Evolutionary conservation across 2,888 invertebrate species (phyloP).

Genomic region (Ramazzottius varieornatus): DNA sequence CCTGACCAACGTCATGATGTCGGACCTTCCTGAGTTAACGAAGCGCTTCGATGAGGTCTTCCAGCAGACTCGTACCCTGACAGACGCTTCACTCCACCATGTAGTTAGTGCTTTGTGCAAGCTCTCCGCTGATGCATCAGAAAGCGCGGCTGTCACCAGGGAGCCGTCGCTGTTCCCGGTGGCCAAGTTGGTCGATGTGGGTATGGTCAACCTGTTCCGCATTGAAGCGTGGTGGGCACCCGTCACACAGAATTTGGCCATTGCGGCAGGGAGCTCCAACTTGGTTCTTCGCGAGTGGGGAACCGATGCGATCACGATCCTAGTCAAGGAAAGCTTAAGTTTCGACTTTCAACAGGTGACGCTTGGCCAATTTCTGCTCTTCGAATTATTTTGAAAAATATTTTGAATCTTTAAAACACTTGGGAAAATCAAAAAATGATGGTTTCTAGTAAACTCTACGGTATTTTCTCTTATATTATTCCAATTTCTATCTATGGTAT

Average conservation of each 20-base stretch:
- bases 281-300: constrained; percentile 67
- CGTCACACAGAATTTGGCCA: constrained; percentile 73
- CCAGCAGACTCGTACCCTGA: constrained; percentile 32
- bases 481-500: neutral
- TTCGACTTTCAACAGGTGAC: constrained; percentile 6
- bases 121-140: constrained; percentile 85
- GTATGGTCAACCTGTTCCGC: constrained; percentile 66
- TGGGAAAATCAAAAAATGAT: neutral
- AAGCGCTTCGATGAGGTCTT: neutral
- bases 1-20: constrained; percentile 83
- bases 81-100: constrained; percentile 78
- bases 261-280: constrained; percentile 22
- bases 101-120: constrained; percentile 85
- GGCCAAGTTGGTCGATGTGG: constrained; percentile 90
- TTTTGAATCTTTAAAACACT: neutral
- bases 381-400: constrained; percentile 4
- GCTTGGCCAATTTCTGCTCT: constrained; percentile 6
- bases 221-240: constrained; percentile 85
- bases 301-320: constrained; percentile 74
- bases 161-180: constrained; percentile 91
- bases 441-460: neutral
- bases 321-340: constrained; percentile 54
- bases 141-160: constrained; percentile 66
- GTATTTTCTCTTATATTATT: neutral
- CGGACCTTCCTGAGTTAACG: constrained; percentile 44